A percentile compares a stretch with the other conserved stretches of the same genome.
Conservation (phyloP, 23 tunicate species). For the Styela plicata region DNA sequence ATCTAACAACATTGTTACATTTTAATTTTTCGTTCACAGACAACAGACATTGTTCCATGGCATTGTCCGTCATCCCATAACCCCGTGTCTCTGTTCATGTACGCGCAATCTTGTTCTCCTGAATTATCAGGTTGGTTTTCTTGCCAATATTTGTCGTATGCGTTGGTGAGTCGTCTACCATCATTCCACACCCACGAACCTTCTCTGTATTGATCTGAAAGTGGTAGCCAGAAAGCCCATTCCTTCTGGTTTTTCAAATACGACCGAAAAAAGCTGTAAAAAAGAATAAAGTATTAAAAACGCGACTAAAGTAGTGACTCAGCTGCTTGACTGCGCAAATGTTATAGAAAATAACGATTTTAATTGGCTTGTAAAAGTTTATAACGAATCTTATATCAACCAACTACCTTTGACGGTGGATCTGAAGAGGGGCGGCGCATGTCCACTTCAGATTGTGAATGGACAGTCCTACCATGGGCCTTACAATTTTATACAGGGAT, state of each 20-base stretch:
- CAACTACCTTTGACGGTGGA: no score
- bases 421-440: no score
- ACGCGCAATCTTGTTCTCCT: slow-evolving; percentile 31
- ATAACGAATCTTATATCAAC: no score
- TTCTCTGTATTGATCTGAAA: slow-evolving; percentile 4
- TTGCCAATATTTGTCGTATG: slow-evolving; percentile 10
- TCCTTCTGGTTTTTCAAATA: neutral
- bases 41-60: slow-evolving; percentile 3
- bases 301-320: no score
- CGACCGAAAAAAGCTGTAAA: neutral
- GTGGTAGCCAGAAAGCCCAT: slow-evolving; percentile 18
- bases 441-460: no score
- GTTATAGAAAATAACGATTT: no score
- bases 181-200: slow-evolving; percentile 23
- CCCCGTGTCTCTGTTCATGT: neutral
- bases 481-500: no score
- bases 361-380: no score
- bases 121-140: slow-evolving; percentile 20
- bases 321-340: no score
- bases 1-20: no score
- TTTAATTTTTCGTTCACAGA: slow-evolving; percentile 24
- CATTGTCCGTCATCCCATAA: slow-evolving; percentile 31
- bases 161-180: neutral
- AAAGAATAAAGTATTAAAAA: no score
- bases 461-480: no score